A percentile compares a stretch with the other conserved stretches of the same genome.
phyloP scores from a whole-genome alignment of 2,797 vertebrate species.

The Apogon hyalosoma region DNA sequence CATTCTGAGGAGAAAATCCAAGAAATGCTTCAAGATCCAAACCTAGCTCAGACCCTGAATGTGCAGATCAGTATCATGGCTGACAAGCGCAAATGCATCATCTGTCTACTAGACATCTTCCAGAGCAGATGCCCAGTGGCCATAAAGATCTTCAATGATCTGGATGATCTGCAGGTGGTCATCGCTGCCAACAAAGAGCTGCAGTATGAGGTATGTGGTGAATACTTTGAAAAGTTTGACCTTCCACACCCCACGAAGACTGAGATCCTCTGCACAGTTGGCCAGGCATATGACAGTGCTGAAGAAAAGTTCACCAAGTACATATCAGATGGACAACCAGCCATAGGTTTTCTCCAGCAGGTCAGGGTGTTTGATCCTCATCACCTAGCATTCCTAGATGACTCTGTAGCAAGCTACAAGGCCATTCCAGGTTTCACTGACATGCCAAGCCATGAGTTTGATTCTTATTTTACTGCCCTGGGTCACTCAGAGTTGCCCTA shows the following conservation, averaged over 20 bases:
- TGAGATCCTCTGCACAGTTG: slow-evolving; percentile 7
- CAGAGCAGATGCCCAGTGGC: slow-evolving; percentile 35
- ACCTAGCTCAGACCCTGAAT: slow-evolving; percentile 14
- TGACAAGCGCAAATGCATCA: slow-evolving; percentile 28
- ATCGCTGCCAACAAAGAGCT: slow-evolving; percentile 37
- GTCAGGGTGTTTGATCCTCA: slow-evolving; percentile 31
- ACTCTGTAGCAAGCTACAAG: slow-evolving; percentile 7
- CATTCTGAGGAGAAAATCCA: slow-evolving; percentile 38
- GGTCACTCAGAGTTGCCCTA: too few species aligned
- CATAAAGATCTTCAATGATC: slow-evolving; percentile 29
- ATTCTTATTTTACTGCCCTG: too few species aligned
- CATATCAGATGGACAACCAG: slow-evolving; percentile 36
- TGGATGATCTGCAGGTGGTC: slow-evolving; percentile 39
- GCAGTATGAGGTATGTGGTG: not conserved
- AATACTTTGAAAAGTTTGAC: slow-evolving; percentile 29
- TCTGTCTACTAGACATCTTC: slow-evolving; percentile 41
- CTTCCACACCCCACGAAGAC: not conserved
- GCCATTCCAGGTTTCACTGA: slow-evolving; percentile 31
- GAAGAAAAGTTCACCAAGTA: slow-evolving; percentile 35
- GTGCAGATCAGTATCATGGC: slow-evolving; percentile 33
- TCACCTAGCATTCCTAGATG: slow-evolving; percentile 14
- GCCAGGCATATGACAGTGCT: slow-evolving; percentile 19
- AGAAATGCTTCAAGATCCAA: slow-evolving; percentile 23
- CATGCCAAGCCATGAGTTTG: slow-evolving; percentile 1
- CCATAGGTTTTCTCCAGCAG: slow-evolving; percentile 20